Percentiles rank a stretch among this genome's conserved stretches.
phyloP scores from a whole-genome alignment of 2,797 vertebrate genomes.

The Eulemur albifrons region DNA sequence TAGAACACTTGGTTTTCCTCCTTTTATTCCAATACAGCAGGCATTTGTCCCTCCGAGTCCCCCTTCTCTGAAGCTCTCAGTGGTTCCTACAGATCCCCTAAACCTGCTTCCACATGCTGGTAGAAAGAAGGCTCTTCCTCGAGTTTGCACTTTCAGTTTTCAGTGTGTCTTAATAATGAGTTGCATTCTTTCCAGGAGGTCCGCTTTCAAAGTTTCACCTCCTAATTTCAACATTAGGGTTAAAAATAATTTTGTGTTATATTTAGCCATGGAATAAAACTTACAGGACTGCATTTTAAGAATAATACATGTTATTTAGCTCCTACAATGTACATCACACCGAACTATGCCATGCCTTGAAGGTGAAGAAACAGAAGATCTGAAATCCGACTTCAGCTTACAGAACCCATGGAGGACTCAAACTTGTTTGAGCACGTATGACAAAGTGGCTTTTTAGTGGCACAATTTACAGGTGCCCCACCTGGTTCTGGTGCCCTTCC shows the following conservation, averaged over 20 bases:
- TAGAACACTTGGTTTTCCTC: background rate
- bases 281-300: background rate
- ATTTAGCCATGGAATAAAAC: background rate
- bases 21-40: background rate
- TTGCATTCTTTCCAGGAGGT: background rate
- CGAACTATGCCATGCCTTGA: background rate
- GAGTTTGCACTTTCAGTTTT: background rate
- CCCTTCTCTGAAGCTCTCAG: background rate
- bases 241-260: background rate
- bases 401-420: background rate
- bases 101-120: background rate
- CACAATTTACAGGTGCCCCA: background rate
- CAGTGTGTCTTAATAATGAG: background rate
- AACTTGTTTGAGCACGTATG: background rate
- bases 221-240: background rate
- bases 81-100: background rate
- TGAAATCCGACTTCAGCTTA: background rate
- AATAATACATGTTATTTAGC: background rate
- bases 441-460: background rate
- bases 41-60: background rate
- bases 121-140: background rate
- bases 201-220: background rate
- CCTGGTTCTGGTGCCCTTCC: accelerated
- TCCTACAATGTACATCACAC: accelerated
- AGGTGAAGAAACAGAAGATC: background rate